Conservation (phyloP, 2,797 vertebrate genomes). For the Acanthurus lineatus region DNA sequence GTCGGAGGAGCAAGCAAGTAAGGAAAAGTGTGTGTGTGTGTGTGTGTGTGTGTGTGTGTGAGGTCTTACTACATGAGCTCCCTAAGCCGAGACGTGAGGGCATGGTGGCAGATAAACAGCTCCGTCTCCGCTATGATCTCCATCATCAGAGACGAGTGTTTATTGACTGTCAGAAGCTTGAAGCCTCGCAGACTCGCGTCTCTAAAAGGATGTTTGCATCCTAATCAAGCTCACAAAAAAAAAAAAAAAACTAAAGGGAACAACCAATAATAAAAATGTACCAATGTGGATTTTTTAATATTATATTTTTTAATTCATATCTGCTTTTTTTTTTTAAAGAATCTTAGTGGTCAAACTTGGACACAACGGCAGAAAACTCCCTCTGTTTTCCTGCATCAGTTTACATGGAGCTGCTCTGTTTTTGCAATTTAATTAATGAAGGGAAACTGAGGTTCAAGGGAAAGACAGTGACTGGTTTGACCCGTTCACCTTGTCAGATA, state of each 20-base stretch:
- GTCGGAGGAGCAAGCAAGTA: background rate
- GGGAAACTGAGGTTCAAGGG: slow-evolving; percentile 22
- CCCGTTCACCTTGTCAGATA: slow-evolving; percentile 22
- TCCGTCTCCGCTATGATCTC: background rate
- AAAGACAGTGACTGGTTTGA: slow-evolving; percentile 6
- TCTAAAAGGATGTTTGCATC: too few relatives aligned
- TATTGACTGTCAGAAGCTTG: slow-evolving; percentile 2
- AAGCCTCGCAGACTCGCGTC: too few relatives aligned
- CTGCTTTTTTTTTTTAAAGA: too few relatives aligned
- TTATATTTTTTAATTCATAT: too few relatives aligned
- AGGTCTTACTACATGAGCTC: background rate
- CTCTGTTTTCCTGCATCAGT: slow-evolving; percentile 23
- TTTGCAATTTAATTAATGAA: background rate
- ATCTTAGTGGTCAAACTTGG: too few relatives aligned
- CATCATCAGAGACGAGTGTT: slow-evolving; percentile 24
- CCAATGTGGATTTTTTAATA: too few relatives aligned
- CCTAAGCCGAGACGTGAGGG: background rate
- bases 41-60: slow-evolving; percentile 7
- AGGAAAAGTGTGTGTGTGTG: slow-evolving; percentile 8
- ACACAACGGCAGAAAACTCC: background rate
- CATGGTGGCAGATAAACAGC: slow-evolving; percentile 21
- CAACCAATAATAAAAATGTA: too few relatives aligned
- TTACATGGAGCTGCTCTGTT: background rate
- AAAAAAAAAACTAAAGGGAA: too few relatives aligned
- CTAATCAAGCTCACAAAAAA: too few relatives aligned